Conservation (phyloP, 1,140 invertebrate species). For the Penaeus chinensis region DNA sequence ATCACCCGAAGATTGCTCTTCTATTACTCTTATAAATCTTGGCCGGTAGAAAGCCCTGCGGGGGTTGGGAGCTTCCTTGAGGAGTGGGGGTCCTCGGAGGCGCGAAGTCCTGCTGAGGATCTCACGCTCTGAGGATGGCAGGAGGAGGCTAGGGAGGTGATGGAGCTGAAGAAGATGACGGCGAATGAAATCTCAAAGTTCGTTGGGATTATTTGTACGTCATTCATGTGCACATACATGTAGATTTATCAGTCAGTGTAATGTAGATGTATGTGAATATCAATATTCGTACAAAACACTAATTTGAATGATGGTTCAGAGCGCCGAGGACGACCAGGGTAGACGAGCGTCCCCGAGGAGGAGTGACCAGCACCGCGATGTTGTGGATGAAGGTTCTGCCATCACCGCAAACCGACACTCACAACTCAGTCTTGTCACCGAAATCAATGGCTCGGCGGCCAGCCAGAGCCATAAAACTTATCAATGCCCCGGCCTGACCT, state of each 20-base stretch:
- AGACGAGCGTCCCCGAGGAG: too few relatives aligned
- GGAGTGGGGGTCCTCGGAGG: too few relatives aligned
- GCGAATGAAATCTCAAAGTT: neutral
- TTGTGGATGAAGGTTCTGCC: conserved; percentile 31
- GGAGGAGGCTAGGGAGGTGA: neutral
- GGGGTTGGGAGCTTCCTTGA: too few relatives aligned
- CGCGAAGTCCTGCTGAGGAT: too few relatives aligned
- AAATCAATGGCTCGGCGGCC: conserved; percentile 58
- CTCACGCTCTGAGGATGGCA: neutral
- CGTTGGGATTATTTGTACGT: neutral
- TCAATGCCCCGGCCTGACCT: conserved; percentile 58
- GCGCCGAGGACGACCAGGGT: too few relatives aligned
- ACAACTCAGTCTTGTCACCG: conserved; percentile 54
- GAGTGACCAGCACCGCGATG: neutral
- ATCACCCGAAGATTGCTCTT: too few relatives aligned
- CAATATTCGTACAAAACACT: too few relatives aligned
- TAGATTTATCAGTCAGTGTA: too few relatives aligned
- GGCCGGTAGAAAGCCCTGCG: too few relatives aligned
- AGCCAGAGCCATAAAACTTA: conserved; percentile 61
- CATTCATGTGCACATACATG: neutral
- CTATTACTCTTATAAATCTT: too few relatives aligned
- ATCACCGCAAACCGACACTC: conserved; percentile 52
- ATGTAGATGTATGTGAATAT: too few relatives aligned
- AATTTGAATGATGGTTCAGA: too few relatives aligned
- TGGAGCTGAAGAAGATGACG: neutral